Percentiles rank a stretch among this genome's conserved stretches.
Evolutionary conservation across 2,113 vertebrate species (phyloP).

Genomic region (Poecile atricapillus): DNA sequence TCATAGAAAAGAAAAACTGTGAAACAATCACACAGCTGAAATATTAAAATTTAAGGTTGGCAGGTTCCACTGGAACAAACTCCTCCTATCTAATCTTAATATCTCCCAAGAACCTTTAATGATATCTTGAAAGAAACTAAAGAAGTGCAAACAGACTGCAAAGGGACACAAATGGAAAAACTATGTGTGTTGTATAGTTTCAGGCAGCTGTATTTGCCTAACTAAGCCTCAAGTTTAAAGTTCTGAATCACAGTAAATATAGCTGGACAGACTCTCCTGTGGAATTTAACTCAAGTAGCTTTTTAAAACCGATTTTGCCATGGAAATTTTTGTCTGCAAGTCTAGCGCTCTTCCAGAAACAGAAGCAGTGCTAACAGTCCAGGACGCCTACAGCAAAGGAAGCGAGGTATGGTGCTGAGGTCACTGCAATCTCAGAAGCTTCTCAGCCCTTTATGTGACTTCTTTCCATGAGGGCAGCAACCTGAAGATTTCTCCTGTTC

Average conservation of each 20-base stretch:
- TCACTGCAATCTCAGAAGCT: neutral
- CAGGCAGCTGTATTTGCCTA: conserved; percentile 45
- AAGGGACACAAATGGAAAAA: conserved; percentile 43
- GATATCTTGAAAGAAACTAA: conserved; percentile 60
- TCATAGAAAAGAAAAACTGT: conserved; percentile 26
- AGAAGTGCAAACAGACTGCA: conserved; percentile 58
- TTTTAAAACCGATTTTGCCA: conserved; percentile 27
- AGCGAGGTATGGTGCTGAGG: neutral
- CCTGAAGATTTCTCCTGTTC: neutral
- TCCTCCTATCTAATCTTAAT: conserved; percentile 35
- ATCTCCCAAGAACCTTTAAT: conserved; percentile 41
- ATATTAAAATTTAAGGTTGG: conserved; percentile 29
- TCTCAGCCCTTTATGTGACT: neutral
- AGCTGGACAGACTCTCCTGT: conserved; percentile 1
- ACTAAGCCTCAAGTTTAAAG: conserved; percentile 44
- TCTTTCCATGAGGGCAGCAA: neutral
- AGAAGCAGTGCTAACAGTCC: conserved; percentile 25
- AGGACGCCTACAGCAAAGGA: neutral
- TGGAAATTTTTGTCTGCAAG: neutral
- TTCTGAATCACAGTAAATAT: conserved; percentile 15
- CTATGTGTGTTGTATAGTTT: neutral
- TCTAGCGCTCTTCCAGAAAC: neutral
- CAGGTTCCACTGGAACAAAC: conserved; percentile 57
- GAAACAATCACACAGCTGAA: conserved; percentile 27
- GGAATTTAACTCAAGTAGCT: conserved; percentile 19